These are phyloP conservation scores for Limenitis camilla DNA, from an alignment of 2,888 invertebrate genomes.

Conservation along the genomic window DNA sequence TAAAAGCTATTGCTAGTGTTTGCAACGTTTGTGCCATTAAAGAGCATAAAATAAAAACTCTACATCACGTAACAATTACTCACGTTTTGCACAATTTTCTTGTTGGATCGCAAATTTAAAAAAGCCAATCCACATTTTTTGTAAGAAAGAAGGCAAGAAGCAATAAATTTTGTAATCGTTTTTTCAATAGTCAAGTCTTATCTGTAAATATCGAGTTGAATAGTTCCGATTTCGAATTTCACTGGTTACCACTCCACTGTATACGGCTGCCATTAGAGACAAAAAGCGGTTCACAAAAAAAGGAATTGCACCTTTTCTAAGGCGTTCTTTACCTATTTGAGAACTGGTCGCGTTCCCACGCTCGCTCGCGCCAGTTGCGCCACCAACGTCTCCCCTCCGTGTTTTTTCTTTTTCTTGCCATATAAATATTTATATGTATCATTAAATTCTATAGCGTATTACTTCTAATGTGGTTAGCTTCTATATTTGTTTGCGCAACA, in stretches of 20 bases:
- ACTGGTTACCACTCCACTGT: conserved; percentile 18
- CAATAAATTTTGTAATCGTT: too few relatives aligned
- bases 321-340: conserved; percentile 63
- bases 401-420: conserved; percentile 50
- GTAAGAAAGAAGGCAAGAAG: neutral
- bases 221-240: conserved; percentile 47
- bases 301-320: conserved; percentile 72
- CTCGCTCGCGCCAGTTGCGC: conserved; percentile 71
- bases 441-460: conserved; percentile 19
- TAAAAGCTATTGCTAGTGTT: too few relatives aligned
- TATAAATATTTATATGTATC: conserved; percentile 35
- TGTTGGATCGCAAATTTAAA: too few relatives aligned
- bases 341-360: conserved; percentile 72
- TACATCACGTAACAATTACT: too few relatives aligned
- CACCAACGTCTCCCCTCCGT: conserved; percentile 48
- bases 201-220: conserved; percentile 33
- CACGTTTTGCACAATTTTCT: too few relatives aligned
- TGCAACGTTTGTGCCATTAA: too few relatives aligned
- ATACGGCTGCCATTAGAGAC: conserved; percentile 52
- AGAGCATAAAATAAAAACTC: too few relatives aligned
- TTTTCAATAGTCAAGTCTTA: conserved; percentile 13
- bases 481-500: neutral
- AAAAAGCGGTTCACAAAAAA: conserved; percentile 55
- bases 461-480: conserved; percentile 14
- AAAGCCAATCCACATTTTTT: too few relatives aligned